These are phyloP conservation scores for Sebastes taczanowskii DNA, from an alignment of 2,797 vertebrate species.

Conservation along the genomic window DNA sequence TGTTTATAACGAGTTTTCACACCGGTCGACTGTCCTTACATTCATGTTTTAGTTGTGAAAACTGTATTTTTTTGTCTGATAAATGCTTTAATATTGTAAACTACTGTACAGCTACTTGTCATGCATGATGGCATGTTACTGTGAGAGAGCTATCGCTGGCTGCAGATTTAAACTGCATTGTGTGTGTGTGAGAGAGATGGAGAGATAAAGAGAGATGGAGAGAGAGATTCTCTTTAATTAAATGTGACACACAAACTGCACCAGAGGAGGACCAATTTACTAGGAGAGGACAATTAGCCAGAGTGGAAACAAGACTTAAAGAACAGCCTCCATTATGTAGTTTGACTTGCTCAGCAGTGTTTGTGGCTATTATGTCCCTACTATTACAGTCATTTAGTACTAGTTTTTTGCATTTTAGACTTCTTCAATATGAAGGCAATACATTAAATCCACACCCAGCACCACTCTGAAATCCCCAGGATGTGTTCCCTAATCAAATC, in stretches of 20 bases:
- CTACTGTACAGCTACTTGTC: background rate
- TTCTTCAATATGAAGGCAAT: too few relatives aligned
- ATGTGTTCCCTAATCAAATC: too few relatives aligned
- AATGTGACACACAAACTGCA: conserved; percentile 7
- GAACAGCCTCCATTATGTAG: background rate
- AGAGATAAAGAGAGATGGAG: background rate
- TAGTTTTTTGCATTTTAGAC: too few relatives aligned
- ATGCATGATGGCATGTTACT: background rate
- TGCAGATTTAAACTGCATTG: background rate
- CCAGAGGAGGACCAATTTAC: background rate
- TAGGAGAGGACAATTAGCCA: background rate
- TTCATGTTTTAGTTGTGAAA: background rate
- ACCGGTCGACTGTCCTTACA: background rate
- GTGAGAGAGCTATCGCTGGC: background rate
- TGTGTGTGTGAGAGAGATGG: background rate
- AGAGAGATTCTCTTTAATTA: conserved; percentile 5
- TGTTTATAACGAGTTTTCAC: background rate
- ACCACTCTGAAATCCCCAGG: too few relatives aligned
- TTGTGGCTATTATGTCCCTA: background rate
- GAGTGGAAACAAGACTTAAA: background rate
- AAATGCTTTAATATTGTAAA: background rate
- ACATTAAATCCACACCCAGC: too few relatives aligned
- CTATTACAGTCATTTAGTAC: background rate
- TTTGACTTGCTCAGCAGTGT: background rate
- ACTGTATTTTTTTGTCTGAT: background rate